phyloP scores from a whole-genome alignment of 1,140 invertebrate species.

The Euwallacea similis region DNA sequence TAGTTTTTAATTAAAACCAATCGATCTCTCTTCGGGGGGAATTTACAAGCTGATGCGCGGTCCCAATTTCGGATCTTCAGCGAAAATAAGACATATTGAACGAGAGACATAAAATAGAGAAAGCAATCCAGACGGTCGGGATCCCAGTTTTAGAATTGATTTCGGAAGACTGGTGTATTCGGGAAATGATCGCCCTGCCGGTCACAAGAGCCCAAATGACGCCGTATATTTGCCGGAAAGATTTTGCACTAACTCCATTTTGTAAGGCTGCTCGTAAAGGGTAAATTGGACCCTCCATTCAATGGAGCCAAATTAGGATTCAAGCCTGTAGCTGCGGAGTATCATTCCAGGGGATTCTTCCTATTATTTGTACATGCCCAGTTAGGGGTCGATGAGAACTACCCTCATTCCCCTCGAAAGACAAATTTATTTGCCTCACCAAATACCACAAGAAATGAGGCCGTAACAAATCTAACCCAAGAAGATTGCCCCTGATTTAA shows the following conservation, averaged over 20 bases:
- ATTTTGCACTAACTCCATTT: slow-evolving; percentile 29
- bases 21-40: slow-evolving; percentile 22
- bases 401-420: too few relatives aligned
- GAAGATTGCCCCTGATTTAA: too few relatives aligned
- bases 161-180: slow-evolving; percentile 31
- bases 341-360: neutral
- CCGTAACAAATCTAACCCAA: too few relatives aligned
- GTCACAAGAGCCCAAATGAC: slow-evolving; percentile 33
- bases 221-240: slow-evolving; percentile 29
- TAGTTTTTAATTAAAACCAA: slow-evolving; percentile 33
- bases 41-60: slow-evolving; percentile 26
- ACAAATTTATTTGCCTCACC: too few relatives aligned
- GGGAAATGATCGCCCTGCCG: slow-evolving; percentile 26
- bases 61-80: slow-evolving; percentile 27
- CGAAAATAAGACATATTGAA: slow-evolving; percentile 33
- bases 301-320: slow-evolving; percentile 15
- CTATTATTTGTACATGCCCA: too few relatives aligned
- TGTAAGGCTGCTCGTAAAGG: slow-evolving; percentile 17
- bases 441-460: too few relatives aligned
- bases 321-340: neutral
- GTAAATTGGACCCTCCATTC: slow-evolving; percentile 24
- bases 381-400: too few relatives aligned
- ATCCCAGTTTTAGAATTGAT: slow-evolving; percentile 34
- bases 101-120: slow-evolving; percentile 29
- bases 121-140: slow-evolving; percentile 22